These are phyloP conservation scores for Theretra japonica DNA, from an alignment of 2,888 invertebrate species.

Conservation along the genomic window DNA sequence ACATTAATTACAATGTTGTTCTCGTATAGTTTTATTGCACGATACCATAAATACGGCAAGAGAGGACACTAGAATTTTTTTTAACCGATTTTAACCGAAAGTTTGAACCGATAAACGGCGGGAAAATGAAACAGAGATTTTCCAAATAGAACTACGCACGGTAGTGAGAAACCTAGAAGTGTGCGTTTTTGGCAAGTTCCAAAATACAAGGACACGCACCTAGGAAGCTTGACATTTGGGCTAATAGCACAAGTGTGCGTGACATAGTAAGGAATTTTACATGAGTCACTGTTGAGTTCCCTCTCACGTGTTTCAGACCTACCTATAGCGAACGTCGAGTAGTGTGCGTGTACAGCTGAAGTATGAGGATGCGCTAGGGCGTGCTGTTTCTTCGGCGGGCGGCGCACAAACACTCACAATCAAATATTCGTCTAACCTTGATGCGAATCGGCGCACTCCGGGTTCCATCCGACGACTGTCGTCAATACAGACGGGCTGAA, in stretches of 20 bases:
- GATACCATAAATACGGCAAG: neutral
- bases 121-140: neutral
- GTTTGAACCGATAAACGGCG: neutral
- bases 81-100: too few relatives aligned
- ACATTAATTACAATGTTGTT: neutral
- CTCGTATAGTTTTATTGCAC: neutral
- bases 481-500: conserved; percentile 77
- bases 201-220: neutral
- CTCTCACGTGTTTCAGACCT: conserved; percentile 69
- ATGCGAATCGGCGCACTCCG: conserved; percentile 84
- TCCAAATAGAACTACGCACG: neutral
- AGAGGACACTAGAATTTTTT: neutral
- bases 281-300: conserved; percentile 69
- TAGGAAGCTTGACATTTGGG: conserved; percentile 31
- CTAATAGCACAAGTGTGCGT: conserved; percentile 41
- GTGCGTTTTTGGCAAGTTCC: neutral
- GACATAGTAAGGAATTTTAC: conserved; percentile 54
- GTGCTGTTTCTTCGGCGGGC: conserved; percentile 63
- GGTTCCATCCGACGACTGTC: conserved; percentile 83
- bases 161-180: neutral
- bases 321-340: conserved; percentile 67
- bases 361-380: conserved; percentile 67
- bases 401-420: conserved; percentile 82
- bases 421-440: conserved; percentile 84
- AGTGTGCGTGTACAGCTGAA: conserved; percentile 72